Evolutionary conservation across 2,113 vertebrate species (phyloP).

Genomic region (Ramphastos sulfuratus): DNA sequence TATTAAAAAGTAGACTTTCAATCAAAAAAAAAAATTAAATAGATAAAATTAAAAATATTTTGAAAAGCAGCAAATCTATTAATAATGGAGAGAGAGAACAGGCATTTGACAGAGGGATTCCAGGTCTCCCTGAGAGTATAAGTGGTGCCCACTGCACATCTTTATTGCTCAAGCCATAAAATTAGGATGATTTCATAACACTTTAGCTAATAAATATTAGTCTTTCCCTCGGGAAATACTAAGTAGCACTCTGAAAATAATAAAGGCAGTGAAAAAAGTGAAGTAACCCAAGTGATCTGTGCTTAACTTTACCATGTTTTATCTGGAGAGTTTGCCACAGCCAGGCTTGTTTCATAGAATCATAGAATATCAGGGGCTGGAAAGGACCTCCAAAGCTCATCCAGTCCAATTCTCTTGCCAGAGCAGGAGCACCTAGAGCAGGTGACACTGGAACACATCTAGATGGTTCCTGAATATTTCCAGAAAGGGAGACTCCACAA

Average conservation of each 20-base stretch:
- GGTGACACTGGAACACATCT: no score
- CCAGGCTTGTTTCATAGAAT: background rate
- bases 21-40: background rate
- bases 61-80: background rate
- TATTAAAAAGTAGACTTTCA: background rate
- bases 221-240: background rate
- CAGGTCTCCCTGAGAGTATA: background rate
- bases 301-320: background rate
- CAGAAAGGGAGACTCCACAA: no score
- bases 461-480: no score
- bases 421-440: no score
- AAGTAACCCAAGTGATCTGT: background rate
- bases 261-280: background rate
- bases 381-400: no score
- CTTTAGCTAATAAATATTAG: constrained; percentile 2
- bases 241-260: background rate
- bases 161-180: background rate
- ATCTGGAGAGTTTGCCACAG: background rate
- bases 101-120: background rate
- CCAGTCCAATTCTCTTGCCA: no score
- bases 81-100: background rate
- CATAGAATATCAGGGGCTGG: no score
- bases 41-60: background rate
- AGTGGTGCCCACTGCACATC: background rate
- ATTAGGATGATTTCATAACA: constrained; percentile 22